A percentile compares a stretch with the other conserved stretches of the same genome.
phyloP scores from a whole-genome alignment of 2,888 invertebrate species.

The Tachina grossa region DNA sequence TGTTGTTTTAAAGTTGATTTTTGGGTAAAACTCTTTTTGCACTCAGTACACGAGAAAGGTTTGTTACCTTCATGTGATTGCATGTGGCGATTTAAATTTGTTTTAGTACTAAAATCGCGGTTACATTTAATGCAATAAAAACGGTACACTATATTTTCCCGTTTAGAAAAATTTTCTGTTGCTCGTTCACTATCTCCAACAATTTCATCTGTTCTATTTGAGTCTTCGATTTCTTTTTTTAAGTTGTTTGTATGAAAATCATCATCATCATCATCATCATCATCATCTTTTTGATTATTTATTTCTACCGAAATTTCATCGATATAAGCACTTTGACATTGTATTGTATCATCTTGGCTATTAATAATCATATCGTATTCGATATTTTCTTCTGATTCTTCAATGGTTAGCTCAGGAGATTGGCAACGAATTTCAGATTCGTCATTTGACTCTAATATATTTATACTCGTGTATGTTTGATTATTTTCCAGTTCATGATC shows the following conservation, averaged over 20 bases:
- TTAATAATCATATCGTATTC: constrained; percentile 74
- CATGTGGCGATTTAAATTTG: constrained; percentile 79
- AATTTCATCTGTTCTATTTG: neutral
- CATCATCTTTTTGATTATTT: neutral
- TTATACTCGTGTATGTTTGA: constrained; percentile 45
- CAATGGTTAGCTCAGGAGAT: constrained; percentile 48
- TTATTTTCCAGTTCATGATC: constrained; percentile 69
- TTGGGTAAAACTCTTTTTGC: constrained; percentile 78
- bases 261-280: neutral
- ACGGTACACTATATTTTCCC: constrained; percentile 27
- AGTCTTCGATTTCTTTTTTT: constrained; percentile 22
- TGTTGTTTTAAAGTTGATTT: constrained; percentile 79
- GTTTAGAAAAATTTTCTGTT: neutral
- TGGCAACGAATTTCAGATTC: constrained; percentile 49
- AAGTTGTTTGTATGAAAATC: constrained; percentile 31
- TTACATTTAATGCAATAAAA: constrained; percentile 77
- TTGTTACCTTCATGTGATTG: constrained; percentile 77
- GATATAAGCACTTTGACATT: constrained; percentile 40
- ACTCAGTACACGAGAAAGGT: constrained; percentile 76
- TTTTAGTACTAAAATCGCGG: constrained; percentile 79
- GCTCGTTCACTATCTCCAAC: constrained; percentile 50
- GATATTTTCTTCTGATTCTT: constrained; percentile 63
- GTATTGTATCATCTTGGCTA: constrained; percentile 65
- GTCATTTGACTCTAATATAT: constrained; percentile 51
- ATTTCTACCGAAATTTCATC: constrained; percentile 69